Percentiles rank a stretch among this genome's conserved stretches.
Evolutionary conservation across 2,888 invertebrate genomes (phyloP).

Genomic region (Strigamia crassipes): DNA sequence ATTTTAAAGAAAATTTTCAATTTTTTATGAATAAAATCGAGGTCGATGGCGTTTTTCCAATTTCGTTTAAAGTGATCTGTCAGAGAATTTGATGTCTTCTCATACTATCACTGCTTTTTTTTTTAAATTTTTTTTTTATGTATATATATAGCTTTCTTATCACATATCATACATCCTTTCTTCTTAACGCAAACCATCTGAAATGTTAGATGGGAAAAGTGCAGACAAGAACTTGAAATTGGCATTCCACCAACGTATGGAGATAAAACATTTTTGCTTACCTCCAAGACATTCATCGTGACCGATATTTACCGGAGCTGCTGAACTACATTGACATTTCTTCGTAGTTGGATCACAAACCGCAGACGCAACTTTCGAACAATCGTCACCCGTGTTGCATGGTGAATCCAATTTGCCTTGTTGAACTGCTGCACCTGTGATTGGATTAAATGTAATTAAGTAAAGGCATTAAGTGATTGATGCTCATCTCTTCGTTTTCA

Average conservation of each 20-base stretch:
- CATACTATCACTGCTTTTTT: not conserved
- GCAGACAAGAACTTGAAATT: constrained; percentile 10
- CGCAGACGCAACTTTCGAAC: not conserved
- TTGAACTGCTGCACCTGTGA: not conserved
- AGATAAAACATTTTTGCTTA: constrained; percentile 15
- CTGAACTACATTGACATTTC: constrained; percentile 1
- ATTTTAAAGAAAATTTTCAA: not conserved
- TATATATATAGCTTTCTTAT: not conserved
- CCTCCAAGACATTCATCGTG: constrained; percentile 12
- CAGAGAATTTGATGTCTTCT: not conserved
- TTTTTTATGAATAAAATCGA: not conserved
- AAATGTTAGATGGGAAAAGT: not conserved
- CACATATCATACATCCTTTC: not conserved
- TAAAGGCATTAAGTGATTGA: not conserved
- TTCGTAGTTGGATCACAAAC: not conserved
- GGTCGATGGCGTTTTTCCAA: not conserved
- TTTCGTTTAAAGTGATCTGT: not conserved
- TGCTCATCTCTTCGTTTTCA: too few relatives aligned
- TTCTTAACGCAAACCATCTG: not conserved
- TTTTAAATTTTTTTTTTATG: not conserved
- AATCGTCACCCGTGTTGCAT: not conserved
- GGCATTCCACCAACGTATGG: not conserved
- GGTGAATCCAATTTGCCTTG: not conserved
- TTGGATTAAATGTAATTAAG: not conserved
- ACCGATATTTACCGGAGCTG: not conserved